Conservation (phyloP, 2,888 invertebrate species). For the Heliconius ethilla region DNA sequence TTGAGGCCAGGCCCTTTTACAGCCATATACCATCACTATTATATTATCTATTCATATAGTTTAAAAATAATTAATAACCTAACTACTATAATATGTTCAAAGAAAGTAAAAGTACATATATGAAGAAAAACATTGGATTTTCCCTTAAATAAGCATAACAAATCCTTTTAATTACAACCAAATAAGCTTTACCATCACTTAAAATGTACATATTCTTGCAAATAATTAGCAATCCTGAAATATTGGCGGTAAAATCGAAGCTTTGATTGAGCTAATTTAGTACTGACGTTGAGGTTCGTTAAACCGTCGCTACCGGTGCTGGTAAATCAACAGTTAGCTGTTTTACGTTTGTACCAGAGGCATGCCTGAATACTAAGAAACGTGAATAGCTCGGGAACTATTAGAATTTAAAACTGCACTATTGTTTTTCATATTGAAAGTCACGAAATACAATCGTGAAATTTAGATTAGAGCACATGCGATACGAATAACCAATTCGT, state of each 20-base stretch:
- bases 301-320: slow-evolving; percentile 39
- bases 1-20: too few species aligned
- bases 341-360: slow-evolving; percentile 32
- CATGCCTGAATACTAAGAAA: slow-evolving; percentile 37
- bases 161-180: background rate
- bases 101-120: too few species aligned
- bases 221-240: slow-evolving; percentile 23
- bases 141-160: background rate
- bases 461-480: slow-evolving; percentile 1
- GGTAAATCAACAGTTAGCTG: slow-evolving; percentile 40
- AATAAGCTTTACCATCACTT: background rate
- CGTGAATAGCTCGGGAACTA: slow-evolving; percentile 11
- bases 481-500: too few species aligned
- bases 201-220: background rate
- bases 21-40: too few species aligned
- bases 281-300: slow-evolving; percentile 41
- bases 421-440: background rate
- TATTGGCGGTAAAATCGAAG: slow-evolving; percentile 23
- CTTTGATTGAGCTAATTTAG: slow-evolving; percentile 41
- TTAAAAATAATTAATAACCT: too few species aligned
- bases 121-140: too few species aligned
- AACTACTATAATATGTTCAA: too few species aligned
- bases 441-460: slow-evolving; percentile 18
- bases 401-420: slow-evolving; percentile 17
- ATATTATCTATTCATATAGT: too few species aligned